Evolutionary conservation across 2,797 vertebrate species (phyloP).

Genomic region (Lepus townsendii): DNA sequence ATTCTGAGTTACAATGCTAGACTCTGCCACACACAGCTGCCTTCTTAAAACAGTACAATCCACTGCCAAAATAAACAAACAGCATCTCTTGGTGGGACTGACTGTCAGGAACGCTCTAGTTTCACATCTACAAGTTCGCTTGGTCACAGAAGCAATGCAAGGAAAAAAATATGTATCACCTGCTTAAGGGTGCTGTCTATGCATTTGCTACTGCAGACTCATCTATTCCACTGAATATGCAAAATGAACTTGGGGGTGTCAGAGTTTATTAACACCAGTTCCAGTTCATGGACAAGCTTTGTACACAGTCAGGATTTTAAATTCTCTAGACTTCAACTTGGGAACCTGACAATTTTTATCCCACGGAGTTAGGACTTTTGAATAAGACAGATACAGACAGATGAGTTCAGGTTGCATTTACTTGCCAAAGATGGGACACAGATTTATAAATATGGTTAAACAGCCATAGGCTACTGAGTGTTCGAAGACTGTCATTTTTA

Average conservation of each 20-base stretch:
- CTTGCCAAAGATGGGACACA: slow-evolving; percentile 65
- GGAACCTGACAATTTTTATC: slow-evolving; percentile 56
- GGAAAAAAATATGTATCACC: slow-evolving; percentile 67
- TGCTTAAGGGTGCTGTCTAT: slow-evolving; percentile 54
- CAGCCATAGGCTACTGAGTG: not conserved
- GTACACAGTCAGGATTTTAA: slow-evolving; percentile 74
- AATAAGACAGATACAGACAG: slow-evolving; percentile 68
- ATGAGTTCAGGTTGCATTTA: slow-evolving; percentile 53
- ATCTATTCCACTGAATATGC: slow-evolving; percentile 68
- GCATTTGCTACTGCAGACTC: slow-evolving; percentile 65
- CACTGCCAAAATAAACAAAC: slow-evolving; percentile 78
- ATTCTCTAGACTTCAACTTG: slow-evolving; percentile 69
- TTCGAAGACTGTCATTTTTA: slow-evolving; percentile 51
- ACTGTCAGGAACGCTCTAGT: slow-evolving; percentile 78
- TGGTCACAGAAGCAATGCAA: slow-evolving; percentile 77
- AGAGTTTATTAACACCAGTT: slow-evolving; percentile 75
- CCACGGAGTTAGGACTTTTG: slow-evolving; percentile 63
- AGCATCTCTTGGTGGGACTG: slow-evolving; percentile 76
- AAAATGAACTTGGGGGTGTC: slow-evolving; percentile 65
- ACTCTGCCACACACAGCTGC: slow-evolving; percentile 65
- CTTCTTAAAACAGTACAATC: slow-evolving; percentile 63
- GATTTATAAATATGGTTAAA: slow-evolving; percentile 36
- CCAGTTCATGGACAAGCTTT: slow-evolving; percentile 57
- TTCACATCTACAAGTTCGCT: slow-evolving; percentile 76
- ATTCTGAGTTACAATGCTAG: slow-evolving; percentile 62